Conservation (phyloP, 2,888 invertebrate genomes). For the Leptinotarsa tumamoca region DNA sequence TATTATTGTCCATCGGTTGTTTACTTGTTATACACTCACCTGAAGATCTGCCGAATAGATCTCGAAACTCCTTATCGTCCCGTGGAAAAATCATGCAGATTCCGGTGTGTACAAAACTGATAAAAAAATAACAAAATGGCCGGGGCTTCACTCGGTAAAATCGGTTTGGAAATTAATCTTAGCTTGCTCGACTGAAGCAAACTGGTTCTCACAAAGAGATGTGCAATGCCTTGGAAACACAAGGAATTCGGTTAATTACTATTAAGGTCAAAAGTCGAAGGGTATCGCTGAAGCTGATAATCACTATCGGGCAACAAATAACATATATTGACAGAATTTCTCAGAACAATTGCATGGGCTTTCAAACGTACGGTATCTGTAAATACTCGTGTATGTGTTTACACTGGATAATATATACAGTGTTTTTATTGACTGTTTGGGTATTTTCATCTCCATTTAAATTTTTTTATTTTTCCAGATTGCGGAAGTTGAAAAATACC, state of each 20-base stretch:
- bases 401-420: no score
- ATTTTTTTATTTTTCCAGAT: no score
- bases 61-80: not conserved
- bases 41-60: not conserved
- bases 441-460: no score
- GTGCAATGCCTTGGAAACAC: conserved; percentile 1
- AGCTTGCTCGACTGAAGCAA: not conserved
- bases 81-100: conserved; percentile 14
- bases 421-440: no score
- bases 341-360: not conserved
- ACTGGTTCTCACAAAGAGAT: not conserved
- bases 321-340: not conserved
- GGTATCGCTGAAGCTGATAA: not conserved
- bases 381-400: no score
- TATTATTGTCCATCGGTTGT: not conserved
- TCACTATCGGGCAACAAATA: not conserved
- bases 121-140: not conserved
- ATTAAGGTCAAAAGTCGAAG: not conserved
- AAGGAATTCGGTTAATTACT: not conserved
- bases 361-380: not conserved
- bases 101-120: not conserved
- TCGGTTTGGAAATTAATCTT: not conserved
- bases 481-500: no score
- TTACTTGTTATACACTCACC: not conserved
- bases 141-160: not conserved